These are phyloP conservation scores for Ambastaia sidthimunki DNA, from an alignment of 2,797 vertebrate species.

Conservation along the genomic window DNA sequence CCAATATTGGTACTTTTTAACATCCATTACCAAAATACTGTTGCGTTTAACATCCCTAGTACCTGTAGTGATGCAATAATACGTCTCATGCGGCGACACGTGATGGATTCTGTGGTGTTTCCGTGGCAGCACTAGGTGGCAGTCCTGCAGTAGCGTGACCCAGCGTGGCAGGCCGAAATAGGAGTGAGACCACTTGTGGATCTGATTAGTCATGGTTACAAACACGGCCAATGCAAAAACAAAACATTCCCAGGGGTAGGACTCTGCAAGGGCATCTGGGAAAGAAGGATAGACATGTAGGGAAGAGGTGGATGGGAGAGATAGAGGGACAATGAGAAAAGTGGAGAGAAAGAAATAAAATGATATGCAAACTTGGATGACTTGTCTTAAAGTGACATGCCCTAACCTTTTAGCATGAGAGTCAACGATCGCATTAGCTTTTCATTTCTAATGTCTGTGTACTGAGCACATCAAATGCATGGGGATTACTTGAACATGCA, in stretches of 20 bases:
- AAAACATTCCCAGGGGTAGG: constrained; percentile 80
- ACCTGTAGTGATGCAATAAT: constrained; percentile 82
- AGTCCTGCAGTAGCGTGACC: constrained; percentile 80
- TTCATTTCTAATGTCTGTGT: background rate
- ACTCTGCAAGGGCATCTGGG: constrained; percentile 73
- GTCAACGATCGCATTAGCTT: background rate
- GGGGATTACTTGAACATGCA: background rate
- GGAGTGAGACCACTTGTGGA: constrained; percentile 83
- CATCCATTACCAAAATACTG: background rate
- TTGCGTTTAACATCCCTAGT: background rate
- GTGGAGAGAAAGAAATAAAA: background rate
- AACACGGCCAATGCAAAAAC: constrained; percentile 78
- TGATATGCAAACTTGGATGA: constrained; percentile 37
- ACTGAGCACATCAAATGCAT: background rate
- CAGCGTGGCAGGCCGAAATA: constrained; percentile 79
- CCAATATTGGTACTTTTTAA: background rate
- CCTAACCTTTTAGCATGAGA: constrained; percentile 3
- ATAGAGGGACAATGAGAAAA: constrained; percentile 22
- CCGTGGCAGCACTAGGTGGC: constrained; percentile 79
- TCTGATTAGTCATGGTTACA: constrained; percentile 83
- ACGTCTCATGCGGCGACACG: constrained; percentile 81
- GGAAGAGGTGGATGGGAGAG: background rate
- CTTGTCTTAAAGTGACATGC: constrained; percentile 28
- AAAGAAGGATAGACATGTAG: constrained; percentile 6
- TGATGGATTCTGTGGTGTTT: constrained; percentile 84